Percentiles rank a stretch among this genome's conserved stretches.
Evolutionary conservation across 2,888 invertebrate species (phyloP).

Genomic region (Tromatobia lineatoria): DNA sequence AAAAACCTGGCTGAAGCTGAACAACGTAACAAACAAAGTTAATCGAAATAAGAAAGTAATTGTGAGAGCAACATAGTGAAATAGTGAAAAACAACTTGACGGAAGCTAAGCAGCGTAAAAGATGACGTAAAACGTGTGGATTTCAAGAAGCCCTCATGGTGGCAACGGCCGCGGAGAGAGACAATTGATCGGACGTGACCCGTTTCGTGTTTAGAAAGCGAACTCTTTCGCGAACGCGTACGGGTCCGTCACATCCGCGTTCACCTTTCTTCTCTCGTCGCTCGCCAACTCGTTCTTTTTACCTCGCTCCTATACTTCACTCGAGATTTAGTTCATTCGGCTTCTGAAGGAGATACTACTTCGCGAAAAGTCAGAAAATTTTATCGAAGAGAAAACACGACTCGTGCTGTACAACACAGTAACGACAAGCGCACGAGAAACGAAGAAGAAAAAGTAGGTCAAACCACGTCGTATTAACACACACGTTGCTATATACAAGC

Average conservation of each 20-base stretch:
- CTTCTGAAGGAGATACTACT: background rate
- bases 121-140: background rate
- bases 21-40: no score
- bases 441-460: conserved; percentile 81
- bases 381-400: conserved; percentile 77
- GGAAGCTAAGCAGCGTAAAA: background rate
- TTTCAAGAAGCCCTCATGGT: conserved; percentile 20
- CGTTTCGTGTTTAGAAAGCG: conserved; percentile 80
- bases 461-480: conserved; percentile 69
- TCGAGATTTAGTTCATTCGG: conserved; percentile 29
- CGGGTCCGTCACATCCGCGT: conserved; percentile 67
- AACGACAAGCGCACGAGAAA: conserved; percentile 64
- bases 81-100: background rate
- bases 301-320: background rate
- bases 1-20: background rate
- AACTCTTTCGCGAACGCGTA: conserved; percentile 70
- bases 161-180: conserved; percentile 42
- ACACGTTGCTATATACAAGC: background rate
- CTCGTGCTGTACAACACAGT: background rate
- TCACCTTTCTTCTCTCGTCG: conserved; percentile 40
- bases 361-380: conserved; percentile 69
- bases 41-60: no score
- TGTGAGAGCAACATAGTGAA: no score
- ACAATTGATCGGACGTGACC: conserved; percentile 68
- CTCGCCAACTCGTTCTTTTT: conserved; percentile 1